Percentiles rank a stretch among this genome's conserved stretches.
Evolutionary conservation across 2,113 vertebrate genomes (phyloP).

Genomic region (Aegotheles bennettii): DNA sequence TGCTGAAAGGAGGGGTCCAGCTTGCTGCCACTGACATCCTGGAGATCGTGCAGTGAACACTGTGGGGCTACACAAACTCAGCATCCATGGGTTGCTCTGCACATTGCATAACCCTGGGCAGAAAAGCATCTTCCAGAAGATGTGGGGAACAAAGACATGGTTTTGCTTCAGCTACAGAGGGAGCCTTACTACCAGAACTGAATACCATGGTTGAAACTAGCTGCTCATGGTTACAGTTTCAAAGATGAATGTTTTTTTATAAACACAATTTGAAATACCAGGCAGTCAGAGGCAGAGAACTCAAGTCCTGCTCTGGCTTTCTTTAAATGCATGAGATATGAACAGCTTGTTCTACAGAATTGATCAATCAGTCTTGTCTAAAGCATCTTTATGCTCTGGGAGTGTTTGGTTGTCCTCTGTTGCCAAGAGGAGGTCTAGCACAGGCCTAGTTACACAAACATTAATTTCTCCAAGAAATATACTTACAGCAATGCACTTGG

Average conservation of each 20-base stretch:
- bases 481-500: conserved; percentile 58
- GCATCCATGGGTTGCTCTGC: background rate
- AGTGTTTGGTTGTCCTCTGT: background rate
- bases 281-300: background rate
- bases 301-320: background rate
- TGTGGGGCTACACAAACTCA: background rate
- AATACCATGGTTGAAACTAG: background rate
- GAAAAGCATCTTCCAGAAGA: background rate
- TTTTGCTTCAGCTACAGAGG: background rate
- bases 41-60: background rate
- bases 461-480: conserved; percentile 61
- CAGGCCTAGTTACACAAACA: conserved; percentile 30
- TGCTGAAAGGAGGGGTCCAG: background rate
- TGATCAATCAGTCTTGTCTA: background rate
- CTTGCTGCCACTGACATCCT: background rate
- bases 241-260: background rate
- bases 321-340: background rate
- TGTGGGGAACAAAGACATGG: background rate
- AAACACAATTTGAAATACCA: background rate
- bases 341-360: background rate
- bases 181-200: background rate
- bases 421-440: background rate
- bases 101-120: background rate
- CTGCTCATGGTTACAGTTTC: background rate
- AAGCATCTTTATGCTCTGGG: background rate